Base-by-base conservation (phyloP, 2,888 invertebrate genomes). In the Tipula lateralis region DNA sequence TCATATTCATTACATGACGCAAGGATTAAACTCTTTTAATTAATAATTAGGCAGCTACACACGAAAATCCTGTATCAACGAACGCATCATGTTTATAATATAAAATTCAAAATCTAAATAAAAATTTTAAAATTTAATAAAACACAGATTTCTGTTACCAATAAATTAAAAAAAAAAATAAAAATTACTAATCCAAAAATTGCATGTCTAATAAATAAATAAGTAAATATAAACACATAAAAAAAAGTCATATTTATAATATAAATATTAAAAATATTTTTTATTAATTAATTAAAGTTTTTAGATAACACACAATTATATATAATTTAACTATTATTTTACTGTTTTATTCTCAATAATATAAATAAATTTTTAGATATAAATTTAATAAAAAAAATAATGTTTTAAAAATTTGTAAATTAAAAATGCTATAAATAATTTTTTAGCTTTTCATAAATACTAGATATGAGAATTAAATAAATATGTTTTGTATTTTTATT, bases 221-320 rank as follows among this genome's bases (percentile, higher is more conserved):
- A n/a, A 39, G 4, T 39, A 66, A 24, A 66, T 66, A 24, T 24
- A 66, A 66, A 5, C 24, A n/a, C 66, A 7, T 24, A 66, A 66
- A 44, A 44, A 44, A 44, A 66, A 66, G 66, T 66, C 66, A 66
- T 66, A 66, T 66, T 66, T 66, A 66, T 66, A 66, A 66, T 24
- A 66, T 24, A 66, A 13, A 24, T n/a, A 66, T 19, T 24, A 66
- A 66, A 66, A 66, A 19, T 24, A 66, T 24, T 24, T 66, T 24
- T 66, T 66, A 66, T 66, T 66, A 24, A 66, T 66, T 24, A 66
- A 24, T 66, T 66, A 66, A 24, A 66, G 66, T 66, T 24, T 66
- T 66, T 24, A 24, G 9, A 66, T 66, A 66, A 24, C 44, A 44
- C 39, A 44, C 50, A 66, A 66, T n/a, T 12, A 50, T 50, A 9